phyloP scores from a whole-genome alignment of 1,140 invertebrate genomes.

The Pentalonia nigronervosa region DNA sequence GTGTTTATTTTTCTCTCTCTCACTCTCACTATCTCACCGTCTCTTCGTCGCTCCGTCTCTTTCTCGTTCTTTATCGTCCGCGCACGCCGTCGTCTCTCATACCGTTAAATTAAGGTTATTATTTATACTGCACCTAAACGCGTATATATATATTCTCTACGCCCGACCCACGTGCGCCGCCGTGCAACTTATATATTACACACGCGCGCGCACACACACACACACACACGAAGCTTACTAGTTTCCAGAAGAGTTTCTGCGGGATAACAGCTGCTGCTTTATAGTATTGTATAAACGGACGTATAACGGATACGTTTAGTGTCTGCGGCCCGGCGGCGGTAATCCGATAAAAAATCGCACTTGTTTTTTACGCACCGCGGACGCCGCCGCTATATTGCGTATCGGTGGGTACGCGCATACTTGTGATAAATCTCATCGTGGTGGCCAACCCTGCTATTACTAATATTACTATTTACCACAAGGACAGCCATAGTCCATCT shows the following conservation, averaged over 20 bases:
- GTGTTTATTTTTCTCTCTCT: background rate
- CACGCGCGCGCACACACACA: no score
- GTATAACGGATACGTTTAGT: background rate
- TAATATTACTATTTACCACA: no score
- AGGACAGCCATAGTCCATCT: background rate
- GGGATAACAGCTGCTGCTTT: background rate
- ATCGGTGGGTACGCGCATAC: background rate
- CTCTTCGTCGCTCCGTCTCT: no score
- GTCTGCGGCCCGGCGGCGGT: background rate
- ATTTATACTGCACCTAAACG: slow-evolving; percentile 34
- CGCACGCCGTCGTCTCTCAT: background rate
- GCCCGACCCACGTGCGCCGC: background rate
- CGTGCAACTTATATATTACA: background rate
- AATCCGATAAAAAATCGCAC: slow-evolving; percentile 33
- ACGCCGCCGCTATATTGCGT: background rate
- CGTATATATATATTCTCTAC: background rate
- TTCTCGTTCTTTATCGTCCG: background rate
- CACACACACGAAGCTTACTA: background rate
- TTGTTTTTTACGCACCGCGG: slow-evolving; percentile 17
- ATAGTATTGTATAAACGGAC: background rate
- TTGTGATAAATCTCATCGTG: background rate
- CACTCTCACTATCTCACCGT: no score
- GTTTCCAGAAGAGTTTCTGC: background rate
- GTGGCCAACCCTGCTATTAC: background rate
- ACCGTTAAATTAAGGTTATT: slow-evolving; percentile 57